These are phyloP conservation scores for Peromyscus polionotus DNA, from an alignment of 2,113 vertebrate species.

Conservation along the genomic window DNA sequence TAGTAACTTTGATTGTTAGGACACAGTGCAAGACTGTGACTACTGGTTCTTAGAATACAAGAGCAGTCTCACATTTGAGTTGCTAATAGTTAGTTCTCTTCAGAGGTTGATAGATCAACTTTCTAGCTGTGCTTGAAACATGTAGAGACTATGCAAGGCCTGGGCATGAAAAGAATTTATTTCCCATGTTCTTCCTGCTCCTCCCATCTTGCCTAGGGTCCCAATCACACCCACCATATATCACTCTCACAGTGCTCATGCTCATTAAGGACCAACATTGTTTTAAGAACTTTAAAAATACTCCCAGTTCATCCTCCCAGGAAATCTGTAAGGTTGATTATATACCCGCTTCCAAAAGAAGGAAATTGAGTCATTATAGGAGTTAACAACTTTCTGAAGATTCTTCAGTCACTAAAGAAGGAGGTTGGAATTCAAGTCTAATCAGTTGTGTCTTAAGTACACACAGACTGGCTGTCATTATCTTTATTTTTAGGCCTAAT, in stretches of 20 bases:
- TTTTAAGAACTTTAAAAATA: not conserved
- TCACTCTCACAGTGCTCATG: fast-evolving
- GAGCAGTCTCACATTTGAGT: not conserved
- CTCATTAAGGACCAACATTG: not conserved
- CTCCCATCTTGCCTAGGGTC: not conserved
- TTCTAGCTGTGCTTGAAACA: not conserved
- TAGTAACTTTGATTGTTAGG: not conserved
- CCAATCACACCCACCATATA: no score
- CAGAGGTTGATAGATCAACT: not conserved
- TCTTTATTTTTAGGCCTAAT: not conserved
- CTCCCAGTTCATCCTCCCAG: not conserved
- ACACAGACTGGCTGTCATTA: not conserved
- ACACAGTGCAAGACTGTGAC: not conserved
- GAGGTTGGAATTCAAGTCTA: not conserved
- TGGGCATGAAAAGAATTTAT: not conserved
- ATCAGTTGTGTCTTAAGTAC: not conserved
- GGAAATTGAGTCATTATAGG: not conserved
- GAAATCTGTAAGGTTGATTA: not conserved
- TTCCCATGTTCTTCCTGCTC: not conserved
- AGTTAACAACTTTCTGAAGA: not conserved
- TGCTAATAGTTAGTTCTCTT: not conserved
- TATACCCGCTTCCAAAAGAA: conserved; percentile 41
- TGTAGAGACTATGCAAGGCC: not conserved
- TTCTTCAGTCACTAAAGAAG: not conserved
- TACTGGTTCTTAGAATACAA: not conserved